phyloP scores from a whole-genome alignment of 2,797 vertebrate species.

The Glossophaga mutica region DNA sequence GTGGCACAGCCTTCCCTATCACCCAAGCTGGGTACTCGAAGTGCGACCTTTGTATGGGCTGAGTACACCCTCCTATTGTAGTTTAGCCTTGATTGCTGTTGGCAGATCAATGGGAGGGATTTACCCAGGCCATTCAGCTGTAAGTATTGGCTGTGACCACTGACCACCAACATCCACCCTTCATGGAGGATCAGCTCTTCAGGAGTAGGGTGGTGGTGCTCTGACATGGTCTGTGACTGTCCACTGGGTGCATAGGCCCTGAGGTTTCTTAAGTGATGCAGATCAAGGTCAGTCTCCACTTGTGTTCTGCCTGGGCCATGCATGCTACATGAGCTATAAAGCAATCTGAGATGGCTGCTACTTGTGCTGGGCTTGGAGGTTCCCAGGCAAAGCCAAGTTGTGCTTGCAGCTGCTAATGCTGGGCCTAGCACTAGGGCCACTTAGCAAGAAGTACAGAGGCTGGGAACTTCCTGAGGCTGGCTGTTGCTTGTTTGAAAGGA shows the following conservation, averaged over 20 bases:
- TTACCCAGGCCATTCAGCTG: neutral
- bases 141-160: neutral
- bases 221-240: neutral
- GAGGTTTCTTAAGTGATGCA: neutral
- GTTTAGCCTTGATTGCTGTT: neutral
- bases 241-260: neutral
- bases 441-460: neutral
- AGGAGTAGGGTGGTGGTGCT: neutral
- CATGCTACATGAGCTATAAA: neutral
- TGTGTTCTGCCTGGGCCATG: neutral
- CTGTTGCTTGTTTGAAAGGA: neutral
- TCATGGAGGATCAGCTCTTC: neutral
- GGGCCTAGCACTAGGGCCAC: too few relatives aligned
- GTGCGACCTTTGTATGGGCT: neutral
- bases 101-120: neutral
- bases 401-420: neutral
- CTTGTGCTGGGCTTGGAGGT: neutral
- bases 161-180: neutral
- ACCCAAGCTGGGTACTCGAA: neutral
- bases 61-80: neutral
- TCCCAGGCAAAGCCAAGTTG: neutral
- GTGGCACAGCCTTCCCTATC: neutral
- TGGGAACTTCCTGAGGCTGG: neutral
- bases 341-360: neutral
- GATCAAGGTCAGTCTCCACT: neutral